Percentiles rank a stretch among this genome's conserved stretches.
Conservation (phyloP, 2,888 invertebrate genomes). For the Norana najaformis region DNA sequence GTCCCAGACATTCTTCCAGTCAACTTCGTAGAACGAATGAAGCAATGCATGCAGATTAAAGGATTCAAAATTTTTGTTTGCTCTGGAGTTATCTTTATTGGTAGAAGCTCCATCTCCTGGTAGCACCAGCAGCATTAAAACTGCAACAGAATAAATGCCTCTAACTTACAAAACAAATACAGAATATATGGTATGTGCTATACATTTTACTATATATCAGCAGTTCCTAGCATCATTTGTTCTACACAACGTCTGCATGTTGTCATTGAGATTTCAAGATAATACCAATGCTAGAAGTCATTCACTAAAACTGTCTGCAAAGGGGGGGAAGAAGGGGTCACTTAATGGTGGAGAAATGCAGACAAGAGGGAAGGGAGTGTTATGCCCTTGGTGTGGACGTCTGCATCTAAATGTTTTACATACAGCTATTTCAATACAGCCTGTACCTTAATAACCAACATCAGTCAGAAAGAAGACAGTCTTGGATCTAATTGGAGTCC, state of each 20-base stretch:
- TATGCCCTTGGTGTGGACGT: too few relatives aligned
- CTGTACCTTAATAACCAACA: too few relatives aligned
- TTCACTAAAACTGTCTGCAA: too few relatives aligned
- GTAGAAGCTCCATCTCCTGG: slow-evolving; percentile 25
- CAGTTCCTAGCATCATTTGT: not conserved
- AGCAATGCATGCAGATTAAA: slow-evolving; percentile 39
- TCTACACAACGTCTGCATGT: not conserved
- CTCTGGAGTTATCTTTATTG: not conserved
- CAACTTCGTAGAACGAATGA: slow-evolving; percentile 48
- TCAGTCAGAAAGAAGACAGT: too few relatives aligned
- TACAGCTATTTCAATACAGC: too few relatives aligned
- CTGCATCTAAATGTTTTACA: too few relatives aligned
- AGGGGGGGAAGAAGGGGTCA: too few relatives aligned
- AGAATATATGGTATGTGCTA: too few relatives aligned
- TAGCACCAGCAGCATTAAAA: slow-evolving; percentile 44
- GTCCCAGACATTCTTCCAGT: slow-evolving; percentile 58
- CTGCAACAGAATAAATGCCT: slow-evolving; percentile 39
- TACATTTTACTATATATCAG: not conserved
- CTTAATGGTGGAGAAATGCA: too few relatives aligned
- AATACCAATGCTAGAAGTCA: not conserved
- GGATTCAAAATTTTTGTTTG: not conserved
- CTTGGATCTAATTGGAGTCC: too few relatives aligned
- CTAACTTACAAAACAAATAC: not conserved
- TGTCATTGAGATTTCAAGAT: not conserved
- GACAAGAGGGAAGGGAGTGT: too few relatives aligned